Evolutionary conservation across 2,113 vertebrate species (phyloP).

Genomic region (Alosa alosa): DNA sequence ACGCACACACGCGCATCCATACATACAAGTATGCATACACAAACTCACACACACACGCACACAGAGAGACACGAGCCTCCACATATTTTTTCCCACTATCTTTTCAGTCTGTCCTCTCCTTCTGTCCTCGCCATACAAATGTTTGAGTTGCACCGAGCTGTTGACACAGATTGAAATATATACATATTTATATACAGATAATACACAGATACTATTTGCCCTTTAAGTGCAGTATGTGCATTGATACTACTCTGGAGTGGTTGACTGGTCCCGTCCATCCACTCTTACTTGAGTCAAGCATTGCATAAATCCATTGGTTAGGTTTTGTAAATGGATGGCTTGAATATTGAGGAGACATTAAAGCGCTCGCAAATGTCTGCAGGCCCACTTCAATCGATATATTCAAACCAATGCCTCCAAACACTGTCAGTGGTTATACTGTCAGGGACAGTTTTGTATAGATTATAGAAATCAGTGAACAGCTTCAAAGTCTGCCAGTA

Average conservation of each 20-base stretch:
- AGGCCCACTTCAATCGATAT: constrained; percentile 6
- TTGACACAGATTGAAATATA: background rate
- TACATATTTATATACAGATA: background rate
- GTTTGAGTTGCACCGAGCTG: background rate
- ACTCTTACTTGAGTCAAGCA: background rate
- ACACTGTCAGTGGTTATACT: background rate
- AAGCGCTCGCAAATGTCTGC: background rate
- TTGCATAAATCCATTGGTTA: background rate
- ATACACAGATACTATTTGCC: background rate
- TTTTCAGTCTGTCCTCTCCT: background rate
- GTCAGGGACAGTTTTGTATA: constrained; percentile 12
- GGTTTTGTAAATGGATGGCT: constrained; percentile 2
- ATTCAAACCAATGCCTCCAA: constrained; percentile 6
- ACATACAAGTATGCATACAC: background rate
- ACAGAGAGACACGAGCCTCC: background rate
- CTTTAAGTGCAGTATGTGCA: background rate
- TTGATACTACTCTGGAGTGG: background rate
- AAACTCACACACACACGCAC: background rate
- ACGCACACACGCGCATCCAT: constrained; percentile 45
- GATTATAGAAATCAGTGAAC: constrained; percentile 8
- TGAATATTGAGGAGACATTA: constrained; percentile 7
- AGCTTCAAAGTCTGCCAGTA: background rate
- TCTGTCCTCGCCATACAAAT: background rate
- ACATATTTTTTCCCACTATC: background rate
- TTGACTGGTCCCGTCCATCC: background rate